These are phyloP conservation scores for Dendroctonus ponderosae DNA, from an alignment of 1,140 invertebrate genomes.

Conservation along the genomic window DNA sequence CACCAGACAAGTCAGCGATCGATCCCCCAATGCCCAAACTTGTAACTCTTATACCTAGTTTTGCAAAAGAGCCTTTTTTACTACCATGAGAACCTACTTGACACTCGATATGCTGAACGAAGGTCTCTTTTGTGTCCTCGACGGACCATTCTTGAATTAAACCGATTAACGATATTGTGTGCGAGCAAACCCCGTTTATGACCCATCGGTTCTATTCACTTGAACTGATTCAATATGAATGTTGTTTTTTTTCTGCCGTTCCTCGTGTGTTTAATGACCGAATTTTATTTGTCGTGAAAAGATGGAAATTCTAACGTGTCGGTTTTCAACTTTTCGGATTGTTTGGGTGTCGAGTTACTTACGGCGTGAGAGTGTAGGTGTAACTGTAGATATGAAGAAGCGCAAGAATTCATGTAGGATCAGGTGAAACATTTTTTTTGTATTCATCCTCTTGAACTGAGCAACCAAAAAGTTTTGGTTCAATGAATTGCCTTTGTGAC, in stretches of 20 bases:
- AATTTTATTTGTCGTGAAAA: constrained; percentile 10
- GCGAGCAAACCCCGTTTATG: constrained; percentile 22
- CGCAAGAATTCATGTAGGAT: too few species aligned
- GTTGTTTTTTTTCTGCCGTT: constrained; percentile 10
- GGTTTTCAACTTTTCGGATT: too few species aligned
- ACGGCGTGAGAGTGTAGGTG: too few species aligned
- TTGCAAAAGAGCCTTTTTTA: constrained; percentile 41
- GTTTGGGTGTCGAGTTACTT: too few species aligned
- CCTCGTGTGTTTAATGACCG: constrained; percentile 19
- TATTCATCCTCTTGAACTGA: too few species aligned
- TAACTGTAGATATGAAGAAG: too few species aligned
- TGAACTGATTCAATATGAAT: constrained; percentile 16
- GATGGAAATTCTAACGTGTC: background rate
- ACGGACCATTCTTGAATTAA: constrained; percentile 17
- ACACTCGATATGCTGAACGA: constrained; percentile 44
- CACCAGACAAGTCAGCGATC: constrained; percentile 25
- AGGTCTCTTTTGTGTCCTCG: constrained; percentile 21
- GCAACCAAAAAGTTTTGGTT: too few species aligned
- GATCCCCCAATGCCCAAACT: constrained; percentile 41
- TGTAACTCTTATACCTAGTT: constrained; percentile 49
- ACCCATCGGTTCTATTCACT: constrained; percentile 15
- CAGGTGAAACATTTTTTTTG: too few species aligned
- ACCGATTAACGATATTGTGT: constrained; percentile 16
- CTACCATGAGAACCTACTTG: constrained; percentile 48
- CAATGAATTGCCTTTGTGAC: too few species aligned